A percentile compares a stretch with the other conserved stretches of the same genome.
Conservation (phyloP, 2,888 invertebrate genomes). For the Lacanobia oleracea region DNA sequence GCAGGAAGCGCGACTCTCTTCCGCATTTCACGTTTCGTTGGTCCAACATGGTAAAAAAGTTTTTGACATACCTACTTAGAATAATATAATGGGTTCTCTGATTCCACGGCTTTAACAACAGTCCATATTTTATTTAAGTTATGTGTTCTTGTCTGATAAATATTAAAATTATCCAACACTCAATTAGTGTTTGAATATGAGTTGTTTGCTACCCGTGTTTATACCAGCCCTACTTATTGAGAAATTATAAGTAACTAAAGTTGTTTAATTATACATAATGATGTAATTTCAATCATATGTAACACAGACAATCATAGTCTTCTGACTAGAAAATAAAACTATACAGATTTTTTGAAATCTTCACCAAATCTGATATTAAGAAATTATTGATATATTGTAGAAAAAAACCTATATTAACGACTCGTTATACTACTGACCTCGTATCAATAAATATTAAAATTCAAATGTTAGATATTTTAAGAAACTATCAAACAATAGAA, state of each 20-base stretch:
- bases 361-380: conserved; percentile 81
- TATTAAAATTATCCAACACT: conserved; percentile 47
- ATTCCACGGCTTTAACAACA: conserved; percentile 12
- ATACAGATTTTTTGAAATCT: conserved; percentile 80
- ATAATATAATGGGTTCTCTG: conserved; percentile 33
- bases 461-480: conserved; percentile 82
- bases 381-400: conserved; percentile 74
- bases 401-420: conserved; percentile 78
- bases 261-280: conserved; percentile 64
- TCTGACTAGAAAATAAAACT: conserved; percentile 89
- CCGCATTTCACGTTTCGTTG: conserved; percentile 63
- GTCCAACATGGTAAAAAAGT: conserved; percentile 62
- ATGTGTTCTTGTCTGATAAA: conserved; percentile 29
- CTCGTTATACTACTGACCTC: conserved; percentile 87
- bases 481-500: conserved; percentile 85
- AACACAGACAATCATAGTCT: conserved; percentile 87
- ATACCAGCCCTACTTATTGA: conserved; percentile 62
- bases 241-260: conserved; percentile 59
- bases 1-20: conserved; percentile 56
- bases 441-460: conserved; percentile 88
- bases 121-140: conserved; percentile 5
- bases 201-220: conserved; percentile 23
- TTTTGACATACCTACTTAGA: conserved; percentile 46
- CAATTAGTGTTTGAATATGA: conserved; percentile 2
- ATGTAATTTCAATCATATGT: conserved; percentile 74